These are phyloP conservation scores for Cyphomyrmex costatus DNA, from an alignment of 1,140 invertebrate species.

Conservation along the genomic window DNA sequence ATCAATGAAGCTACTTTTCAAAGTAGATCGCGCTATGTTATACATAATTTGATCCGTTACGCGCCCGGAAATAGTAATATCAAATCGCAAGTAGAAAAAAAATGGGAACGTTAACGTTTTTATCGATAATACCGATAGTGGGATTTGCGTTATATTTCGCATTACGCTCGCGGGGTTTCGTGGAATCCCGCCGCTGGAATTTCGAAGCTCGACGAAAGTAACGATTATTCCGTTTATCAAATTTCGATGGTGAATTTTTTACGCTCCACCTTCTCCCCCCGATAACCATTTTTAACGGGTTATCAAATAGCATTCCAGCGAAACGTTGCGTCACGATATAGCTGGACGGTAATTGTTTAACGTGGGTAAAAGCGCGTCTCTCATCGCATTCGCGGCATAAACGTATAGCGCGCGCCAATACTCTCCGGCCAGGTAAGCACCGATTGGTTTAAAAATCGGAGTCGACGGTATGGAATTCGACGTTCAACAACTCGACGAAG, in stretches of 20 bases:
- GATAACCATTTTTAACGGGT: constrained; percentile 44
- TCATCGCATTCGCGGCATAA: neutral
- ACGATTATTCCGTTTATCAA: constrained; percentile 39
- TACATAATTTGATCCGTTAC: constrained; percentile 37
- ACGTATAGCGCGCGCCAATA: constrained; percentile 12
- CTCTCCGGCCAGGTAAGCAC: constrained; percentile 53
- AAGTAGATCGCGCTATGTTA: constrained; percentile 11
- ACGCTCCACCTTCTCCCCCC: neutral
- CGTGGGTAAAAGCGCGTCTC: constrained; percentile 28
- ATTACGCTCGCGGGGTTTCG: constrained; percentile 27
- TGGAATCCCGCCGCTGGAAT: neutral
- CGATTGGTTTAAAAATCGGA: constrained; percentile 61
- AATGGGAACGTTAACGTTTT: neutral
- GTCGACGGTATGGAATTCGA: constrained; percentile 46
- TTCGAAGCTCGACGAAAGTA: constrained; percentile 14
- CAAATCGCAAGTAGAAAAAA: neutral
- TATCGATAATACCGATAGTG: neutral
- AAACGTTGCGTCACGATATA: constrained; percentile 3
- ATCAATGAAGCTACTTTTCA: constrained; percentile 17
- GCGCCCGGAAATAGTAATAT: constrained; percentile 3
- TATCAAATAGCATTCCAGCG: constrained; percentile 23
- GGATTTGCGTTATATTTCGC: neutral
- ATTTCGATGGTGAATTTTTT: constrained; percentile 43
- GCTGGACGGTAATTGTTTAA: constrained; percentile 47
- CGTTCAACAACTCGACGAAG: constrained; percentile 30